Base-by-base conservation (phyloP, 1,140 invertebrate species). In the Lucilia sericata region DNA sequence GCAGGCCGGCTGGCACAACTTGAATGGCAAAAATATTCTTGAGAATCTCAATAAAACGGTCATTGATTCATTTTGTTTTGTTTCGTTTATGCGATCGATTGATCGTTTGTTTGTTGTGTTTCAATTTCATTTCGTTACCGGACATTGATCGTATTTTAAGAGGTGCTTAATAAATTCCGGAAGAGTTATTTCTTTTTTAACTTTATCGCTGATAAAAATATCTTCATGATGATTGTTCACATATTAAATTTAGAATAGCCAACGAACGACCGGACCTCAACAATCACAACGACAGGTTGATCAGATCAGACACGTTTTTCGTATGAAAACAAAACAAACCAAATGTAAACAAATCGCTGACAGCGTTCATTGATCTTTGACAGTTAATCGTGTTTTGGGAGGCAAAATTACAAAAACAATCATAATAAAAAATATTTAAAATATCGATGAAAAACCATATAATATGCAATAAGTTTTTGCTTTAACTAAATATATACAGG, bases 21-120 rank as follows among this genome's bases (percentile, higher is more conserved):
- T 19, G 42, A 17, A 49, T 80, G 76, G 42, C 75, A 78, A 80
- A 80, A 49, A 8, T 49, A 80, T 80, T 80, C 76, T 80, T 80
- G 76, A 80, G 76, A 80, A 49, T 80, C 76, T 80, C 42, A 47
- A 80, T 80, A 80, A 80, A 80, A 34, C 76, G 76, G 76, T 80
- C 42, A 80, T 80, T 49, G 76, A 80, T 49, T 80, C 65, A 21
- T 70, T 12, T 75, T 9, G 74, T 75, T 30, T 75, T 75, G 0
- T 47, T 78, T 60, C 55, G 14, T 17, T 12, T 55, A 30, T 30
- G 25, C 25, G 25, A 30, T 30, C 25, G 25, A 30, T 30, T 3
- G 25, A 30, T 30, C 25, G 25, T 30, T 30, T 30, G 3, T 55
- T 60, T 60, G 55, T 60, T 60, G 55, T 60, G 55, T 60, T 60